Conservation (phyloP, 2,797 vertebrate species). For the Tapirus indicus region DNA sequence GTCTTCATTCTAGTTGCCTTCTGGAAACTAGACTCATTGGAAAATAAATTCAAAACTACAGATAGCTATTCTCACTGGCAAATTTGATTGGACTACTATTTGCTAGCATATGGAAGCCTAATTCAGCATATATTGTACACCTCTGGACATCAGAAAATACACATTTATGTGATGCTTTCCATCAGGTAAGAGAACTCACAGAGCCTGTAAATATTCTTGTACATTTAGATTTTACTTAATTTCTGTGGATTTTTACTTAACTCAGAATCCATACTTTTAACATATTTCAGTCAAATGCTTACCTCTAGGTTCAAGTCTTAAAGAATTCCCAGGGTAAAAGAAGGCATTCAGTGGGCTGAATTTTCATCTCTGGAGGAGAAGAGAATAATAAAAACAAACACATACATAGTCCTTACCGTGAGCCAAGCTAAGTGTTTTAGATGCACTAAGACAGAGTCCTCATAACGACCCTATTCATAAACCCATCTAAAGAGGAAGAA, state of each 20-base stretch:
- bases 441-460: neutral
- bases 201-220: neutral
- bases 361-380: neutral
- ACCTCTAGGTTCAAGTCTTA: neutral
- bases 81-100: neutral
- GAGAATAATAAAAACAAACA: neutral
- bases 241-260: conserved; percentile 11
- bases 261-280: neutral
- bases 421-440: neutral
- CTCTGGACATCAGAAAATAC: neutral
- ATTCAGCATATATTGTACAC: neutral
- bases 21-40: conserved; percentile 31
- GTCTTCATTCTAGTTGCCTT: conserved; percentile 22
- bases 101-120: neutral
- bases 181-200: neutral
- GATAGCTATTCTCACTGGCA: neutral
- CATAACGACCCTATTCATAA: neutral
- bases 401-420: neutral
- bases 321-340: conserved; percentile 21
- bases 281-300: neutral
- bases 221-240: neutral
- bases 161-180: neutral
- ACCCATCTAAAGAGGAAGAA: neutral
- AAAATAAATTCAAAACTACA: conserved; percentile 28
- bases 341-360: neutral